Base-by-base conservation (phyloP, 2,113 vertebrate genomes). In the Pangasianodon hypophthalmus region DNA sequence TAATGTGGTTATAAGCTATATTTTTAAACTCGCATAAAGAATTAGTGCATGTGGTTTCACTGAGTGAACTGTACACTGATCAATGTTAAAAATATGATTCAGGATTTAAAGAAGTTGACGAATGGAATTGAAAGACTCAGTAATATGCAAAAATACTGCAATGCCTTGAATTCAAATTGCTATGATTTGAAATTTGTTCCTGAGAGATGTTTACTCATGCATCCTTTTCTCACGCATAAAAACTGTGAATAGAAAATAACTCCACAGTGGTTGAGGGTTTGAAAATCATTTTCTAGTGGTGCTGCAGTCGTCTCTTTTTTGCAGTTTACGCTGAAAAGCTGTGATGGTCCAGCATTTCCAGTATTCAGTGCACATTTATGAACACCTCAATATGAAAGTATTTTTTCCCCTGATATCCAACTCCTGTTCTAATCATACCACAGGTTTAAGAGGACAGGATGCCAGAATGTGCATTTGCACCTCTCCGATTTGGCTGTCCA, bases 401-500 rank as follows among this genome's bases (percentile, higher is more conserved):
- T 62, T 50, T 9, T 0, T 54, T n/a, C 11, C 56, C 44, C 37
- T 71, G 46, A n/a, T 19, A 4, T 24, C 16, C 44, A 62, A 32
- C 32, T 48, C 19, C 14, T 48, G n/a, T 16, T 79, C 48, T 37
- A 37, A 32, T 60, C n/a, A 29, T n/a, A 21, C 18, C 71, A 44
- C 19, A 41, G 56, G 54, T 44, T 79, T 52, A 37, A 86, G 41
- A 52, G 37, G 44, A 77, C 80, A 60, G 69, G 18, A 84, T 29
- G 54, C 79, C 46, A 50, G 48, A 32, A 37, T 44, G 69, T 29
- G 60, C 56, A 29, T 91, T 85, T 90, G 90, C 91, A 91, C 89
- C 92, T 92, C 86, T 90, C 86, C 84, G 69, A 75, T 73, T 71
- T 52, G 67, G 83, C 24, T 48, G 80, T 80, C 92, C 89, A 92